Base-by-base conservation (phyloP, 2,888 invertebrate genomes). In the Uropetala carovei region DNA sequence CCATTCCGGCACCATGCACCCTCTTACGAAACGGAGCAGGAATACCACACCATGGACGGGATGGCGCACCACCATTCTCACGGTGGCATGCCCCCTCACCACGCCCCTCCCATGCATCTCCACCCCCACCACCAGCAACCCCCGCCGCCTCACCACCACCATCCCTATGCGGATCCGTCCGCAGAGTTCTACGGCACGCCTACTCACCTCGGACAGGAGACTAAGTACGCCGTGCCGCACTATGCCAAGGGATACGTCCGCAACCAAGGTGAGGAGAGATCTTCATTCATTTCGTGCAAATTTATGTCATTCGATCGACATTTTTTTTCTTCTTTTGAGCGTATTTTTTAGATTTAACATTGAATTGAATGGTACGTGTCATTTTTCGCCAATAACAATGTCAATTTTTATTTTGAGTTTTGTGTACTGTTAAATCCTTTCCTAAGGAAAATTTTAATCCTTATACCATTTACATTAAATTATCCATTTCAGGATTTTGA, bases 151-250 rank as follows among this genome's bases (percentile, higher is more conserved):
- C 96, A 96, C 93, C 96, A 96, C 93, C 96, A 96, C 91, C 94
- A 95, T 93, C 95, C 96, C 93, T 97, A 97, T 95, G 96, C 96
- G 95, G 98, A 97, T 95, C 97, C 95, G 95, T 97, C 97, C 86
- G 96, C 96, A 8, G 97, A 98, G 95, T 97, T 98, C 95, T 98
- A 98, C 95, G 96, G 97, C 94, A 96, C 97, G 94, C 95, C 96
- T 64, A 94, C 96, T 93, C 95, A 96, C 93, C 95, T 95, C 93
- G 93, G 92, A 91, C 93, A 93, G 93, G 97, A 97, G 94, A 96
- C 96, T 94, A 97, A 98, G 95, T 97, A 97, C 95, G 97, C 97
- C 57, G 93, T 92, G 92, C 97, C 96, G 94, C 96, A 96, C 93
- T 97, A 97, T 94, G 96, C 96, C 94, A 97, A 97, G 95, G 96